phyloP scores from a whole-genome alignment of 2,113 vertebrate genomes.

The Setophaga coronata region DNA sequence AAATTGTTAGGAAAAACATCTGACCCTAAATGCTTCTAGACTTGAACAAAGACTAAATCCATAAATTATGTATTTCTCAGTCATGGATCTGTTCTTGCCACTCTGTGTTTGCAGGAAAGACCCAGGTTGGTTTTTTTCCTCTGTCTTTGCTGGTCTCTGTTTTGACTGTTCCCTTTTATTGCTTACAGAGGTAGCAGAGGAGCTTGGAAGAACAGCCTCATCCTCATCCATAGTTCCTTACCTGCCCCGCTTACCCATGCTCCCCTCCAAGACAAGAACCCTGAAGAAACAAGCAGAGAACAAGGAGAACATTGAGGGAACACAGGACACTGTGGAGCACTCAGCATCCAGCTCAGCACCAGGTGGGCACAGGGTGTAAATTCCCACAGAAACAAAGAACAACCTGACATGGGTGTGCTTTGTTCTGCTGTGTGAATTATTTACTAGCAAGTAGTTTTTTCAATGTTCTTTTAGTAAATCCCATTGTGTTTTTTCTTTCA shows the following conservation, averaged over 20 bases:
- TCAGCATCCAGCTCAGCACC: constrained; percentile 76
- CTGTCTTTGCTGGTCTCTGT: not conserved
- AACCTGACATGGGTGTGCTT: not conserved
- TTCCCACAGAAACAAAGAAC: not conserved
- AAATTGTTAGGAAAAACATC: not conserved
- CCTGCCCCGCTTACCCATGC: constrained; percentile 86
- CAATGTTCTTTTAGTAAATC: not conserved
- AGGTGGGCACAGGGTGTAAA: not conserved
- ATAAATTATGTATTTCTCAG: not conserved
- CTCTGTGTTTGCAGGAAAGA: not conserved
- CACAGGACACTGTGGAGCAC: constrained; percentile 77
- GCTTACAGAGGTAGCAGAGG: constrained; percentile 91
- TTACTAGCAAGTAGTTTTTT: not conserved
- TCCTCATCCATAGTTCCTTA: constrained; percentile 82
- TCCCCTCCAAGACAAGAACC: constrained; percentile 91
- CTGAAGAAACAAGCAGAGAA: constrained; percentile 93
- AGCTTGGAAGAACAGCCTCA: constrained; percentile 91
- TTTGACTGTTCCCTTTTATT: not conserved
- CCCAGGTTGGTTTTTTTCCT: not conserved
- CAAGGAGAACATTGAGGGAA: constrained; percentile 95
- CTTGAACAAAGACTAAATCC: not conserved
- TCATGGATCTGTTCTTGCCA: not conserved
- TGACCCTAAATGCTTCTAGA: not conserved
- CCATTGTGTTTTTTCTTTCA: not conserved
- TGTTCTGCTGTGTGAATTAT: not conserved